Percentiles rank a stretch among this genome's conserved stretches.
These are phyloP conservation scores for Tribolium madens DNA, from an alignment of 1,140 invertebrate genomes.

Conservation along the genomic window DNA sequence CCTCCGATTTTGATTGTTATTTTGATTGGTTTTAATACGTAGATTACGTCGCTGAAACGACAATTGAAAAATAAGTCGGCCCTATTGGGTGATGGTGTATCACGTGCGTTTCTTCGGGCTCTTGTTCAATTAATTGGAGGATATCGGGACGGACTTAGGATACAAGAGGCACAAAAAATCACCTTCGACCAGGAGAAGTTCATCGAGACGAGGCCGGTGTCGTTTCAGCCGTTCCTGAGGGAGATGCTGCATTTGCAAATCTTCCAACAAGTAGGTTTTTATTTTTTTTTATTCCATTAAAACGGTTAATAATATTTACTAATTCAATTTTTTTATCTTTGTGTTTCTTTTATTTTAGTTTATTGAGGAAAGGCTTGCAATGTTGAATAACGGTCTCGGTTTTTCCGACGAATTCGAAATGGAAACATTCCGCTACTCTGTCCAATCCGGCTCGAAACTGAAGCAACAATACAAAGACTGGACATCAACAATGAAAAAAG, in stretches of 20 bases:
- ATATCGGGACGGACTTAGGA: constrained; percentile 90
- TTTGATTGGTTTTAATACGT: constrained; percentile 26
- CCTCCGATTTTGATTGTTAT: constrained; percentile 14
- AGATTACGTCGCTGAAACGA: constrained; percentile 78
- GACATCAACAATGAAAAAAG: constrained; percentile 70
- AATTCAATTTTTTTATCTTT: no score
- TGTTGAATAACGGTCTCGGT: constrained; percentile 88
- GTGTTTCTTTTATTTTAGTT: constrained; percentile 75
- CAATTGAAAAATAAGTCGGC: constrained; percentile 77
- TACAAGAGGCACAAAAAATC: constrained; percentile 83
- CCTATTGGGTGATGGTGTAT: constrained; percentile 88
- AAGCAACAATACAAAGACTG: constrained; percentile 84
- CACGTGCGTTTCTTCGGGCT: constrained; percentile 89
- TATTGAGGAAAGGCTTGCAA: constrained; percentile 90
- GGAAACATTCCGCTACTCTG: constrained; percentile 87
- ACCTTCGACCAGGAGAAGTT: constrained; percentile 90
- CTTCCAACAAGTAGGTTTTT: constrained; percentile 93
- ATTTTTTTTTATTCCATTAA: not conserved
- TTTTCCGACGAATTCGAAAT: constrained; percentile 96
- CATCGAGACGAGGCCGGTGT: constrained; percentile 82
- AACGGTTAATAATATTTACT: no score
- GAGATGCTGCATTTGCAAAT: constrained; percentile 95
- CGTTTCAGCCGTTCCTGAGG: constrained; percentile 88
- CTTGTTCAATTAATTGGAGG: constrained; percentile 93
- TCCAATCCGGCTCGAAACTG: constrained; percentile 82